Evolutionary conservation across 2,113 vertebrate species (phyloP), one percentile per base, ranked within the genome.

Genomic region (Dromaius novaehollandiae): DNA sequence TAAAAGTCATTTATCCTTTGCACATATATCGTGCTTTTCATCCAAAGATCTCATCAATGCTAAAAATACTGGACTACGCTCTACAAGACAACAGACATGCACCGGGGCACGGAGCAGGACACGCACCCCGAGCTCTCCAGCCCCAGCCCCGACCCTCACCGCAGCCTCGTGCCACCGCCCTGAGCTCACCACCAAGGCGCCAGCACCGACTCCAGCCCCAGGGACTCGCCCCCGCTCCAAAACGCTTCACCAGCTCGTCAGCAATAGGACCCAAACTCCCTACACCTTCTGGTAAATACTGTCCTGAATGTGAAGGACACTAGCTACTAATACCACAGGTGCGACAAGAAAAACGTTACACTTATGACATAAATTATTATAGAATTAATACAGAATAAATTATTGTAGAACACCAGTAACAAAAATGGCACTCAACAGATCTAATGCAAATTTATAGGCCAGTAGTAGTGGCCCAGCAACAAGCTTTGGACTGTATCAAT

Each of bases 71-170:
- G 32, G 53, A 3, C 4, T 15, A 9, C 64, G 40, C 40, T 38
- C 36, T 58, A 75, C 42, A 63, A 51, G 22, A n/a, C 6, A 32
- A 55, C 9, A 21, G 1, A 11, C 28, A 36, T 5, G 5, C 28
- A 8, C 13, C 42, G 63, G 38, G 58, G 20, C 44, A 25, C 9
- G 44, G 22, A 88, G 32, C 1, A 1, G 3, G 34, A 44, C 12
- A 25, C 42, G 13, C 30, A 40, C 63, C n/a, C 46, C 1, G 1
- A 36, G 11, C 2, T 1, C 38, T 24, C 38, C 0, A 0, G 2
- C 38, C 38, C 53, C 13, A 21, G 2, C 73, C 51, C 51, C 11
- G 9, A 1, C 66, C 42, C 42, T 73, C 25, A 21, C 10, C 0
- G 0, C 69, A 75, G 83, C 63, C 46, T 44, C 25, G 34, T 1